Evolutionary conservation across 2,797 vertebrate species (phyloP).

Genomic region (Poeciliopsis infans): DNA sequence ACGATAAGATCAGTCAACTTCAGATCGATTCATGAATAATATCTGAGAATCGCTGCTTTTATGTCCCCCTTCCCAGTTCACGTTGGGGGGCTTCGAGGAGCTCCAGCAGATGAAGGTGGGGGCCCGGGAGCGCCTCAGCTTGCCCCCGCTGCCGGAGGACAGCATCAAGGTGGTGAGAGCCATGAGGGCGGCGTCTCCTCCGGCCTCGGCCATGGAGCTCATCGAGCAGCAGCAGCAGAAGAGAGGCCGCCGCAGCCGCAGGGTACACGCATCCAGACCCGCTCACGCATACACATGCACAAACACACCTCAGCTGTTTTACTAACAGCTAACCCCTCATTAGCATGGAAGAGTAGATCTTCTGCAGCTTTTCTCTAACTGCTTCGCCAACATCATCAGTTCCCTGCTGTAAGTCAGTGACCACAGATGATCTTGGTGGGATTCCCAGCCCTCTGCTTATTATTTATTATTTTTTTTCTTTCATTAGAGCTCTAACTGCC

Average conservation of each 20-base stretch:
- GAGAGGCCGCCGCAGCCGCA: conserved; percentile 88
- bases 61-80: conserved; percentile 81
- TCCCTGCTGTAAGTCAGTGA: conserved; percentile 55
- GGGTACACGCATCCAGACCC: conserved; percentile 75
- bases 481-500: conserved; percentile 40
- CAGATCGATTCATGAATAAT: too few species aligned
- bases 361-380: conserved; percentile 36
- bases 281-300: neutral
- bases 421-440: conserved; percentile 56
- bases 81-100: conserved; percentile 91
- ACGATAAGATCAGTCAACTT: too few species aligned
- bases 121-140: conserved; percentile 82
- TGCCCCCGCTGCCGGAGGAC: conserved; percentile 90
- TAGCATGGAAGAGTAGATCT: conserved; percentile 12
- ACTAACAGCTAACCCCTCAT: conserved; percentile 3
- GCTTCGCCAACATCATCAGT: conserved; percentile 45
- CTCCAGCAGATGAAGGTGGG: conserved; percentile 89
- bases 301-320: neutral
- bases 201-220: conserved; percentile 90
- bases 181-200: conserved; percentile 92
- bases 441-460: conserved; percentile 23
- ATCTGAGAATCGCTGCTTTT: neutral
- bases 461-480: neutral
- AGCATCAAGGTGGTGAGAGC: conserved; percentile 92
- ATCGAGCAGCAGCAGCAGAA: conserved; percentile 92